These are phyloP conservation scores for Cantharis lateralis DNA, from an alignment of 2,888 invertebrate species.

Conservation along the genomic window DNA sequence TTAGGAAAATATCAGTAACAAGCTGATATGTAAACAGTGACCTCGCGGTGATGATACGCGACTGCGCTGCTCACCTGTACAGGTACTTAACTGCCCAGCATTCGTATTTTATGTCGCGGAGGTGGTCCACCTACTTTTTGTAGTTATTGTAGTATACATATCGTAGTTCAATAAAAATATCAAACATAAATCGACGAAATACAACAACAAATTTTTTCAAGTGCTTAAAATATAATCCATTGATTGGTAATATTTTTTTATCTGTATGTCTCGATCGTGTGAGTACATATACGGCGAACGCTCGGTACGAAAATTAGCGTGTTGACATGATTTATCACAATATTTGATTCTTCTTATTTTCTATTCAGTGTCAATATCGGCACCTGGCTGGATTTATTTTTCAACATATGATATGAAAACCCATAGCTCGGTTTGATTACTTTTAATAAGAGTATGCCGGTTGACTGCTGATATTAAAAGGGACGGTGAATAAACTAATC, in stretches of 20 bases:
- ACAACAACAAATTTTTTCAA: background rate
- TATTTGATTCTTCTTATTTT: background rate
- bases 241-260: background rate
- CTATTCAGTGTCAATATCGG: background rate
- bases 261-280: background rate
- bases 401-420: background rate
- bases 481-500: background rate
- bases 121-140: conserved; percentile 27
- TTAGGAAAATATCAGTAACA: conserved; percentile 28
- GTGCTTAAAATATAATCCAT: background rate
- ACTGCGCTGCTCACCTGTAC: conserved; percentile 49
- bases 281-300: background rate
- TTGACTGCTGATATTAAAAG: background rate
- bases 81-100: conserved; percentile 40
- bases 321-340: background rate
- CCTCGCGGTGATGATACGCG: conserved; percentile 48
- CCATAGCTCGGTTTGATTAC: background rate
- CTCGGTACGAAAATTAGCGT: background rate
- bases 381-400: background rate
- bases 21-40: conserved; percentile 46
- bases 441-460: background rate
- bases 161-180: background rate
- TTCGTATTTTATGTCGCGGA: conserved; percentile 32
- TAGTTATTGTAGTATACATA: background rate
- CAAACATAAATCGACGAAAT: background rate